Conservation (phyloP, 2,113 vertebrate species). For the Steatornis caripensis region DNA sequence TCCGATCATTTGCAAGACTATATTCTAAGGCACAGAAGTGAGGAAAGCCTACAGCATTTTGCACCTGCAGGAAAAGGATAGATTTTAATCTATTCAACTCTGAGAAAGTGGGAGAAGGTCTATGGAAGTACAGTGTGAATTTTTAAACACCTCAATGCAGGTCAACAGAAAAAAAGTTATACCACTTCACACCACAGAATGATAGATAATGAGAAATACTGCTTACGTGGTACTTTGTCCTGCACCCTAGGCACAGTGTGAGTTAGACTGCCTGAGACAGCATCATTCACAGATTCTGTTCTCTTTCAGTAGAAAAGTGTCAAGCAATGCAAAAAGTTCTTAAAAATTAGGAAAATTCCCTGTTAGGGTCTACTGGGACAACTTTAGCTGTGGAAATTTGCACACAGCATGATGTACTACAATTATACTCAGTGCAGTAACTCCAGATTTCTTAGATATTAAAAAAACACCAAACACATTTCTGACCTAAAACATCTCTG, state of each 20-base stretch:
- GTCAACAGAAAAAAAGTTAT: not conserved
- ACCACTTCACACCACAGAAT: not conserved
- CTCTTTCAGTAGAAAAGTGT: not conserved
- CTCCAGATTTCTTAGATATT: not conserved
- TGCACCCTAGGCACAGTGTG: fast-evolving
- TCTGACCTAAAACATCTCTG: not conserved
- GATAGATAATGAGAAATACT: not conserved
- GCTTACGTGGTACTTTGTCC: not conserved
- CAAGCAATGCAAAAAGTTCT: not conserved
- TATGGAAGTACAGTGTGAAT: not conserved
- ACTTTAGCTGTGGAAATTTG: not conserved
- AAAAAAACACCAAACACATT: not conserved
- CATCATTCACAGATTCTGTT: not conserved
- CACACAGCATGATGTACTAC: not conserved
- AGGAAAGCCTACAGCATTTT: not conserved
- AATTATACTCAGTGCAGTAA: not conserved
- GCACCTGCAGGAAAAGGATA: not conserved
- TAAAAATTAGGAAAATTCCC: not conserved
- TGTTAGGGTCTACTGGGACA: not conserved
- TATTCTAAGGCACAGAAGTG: not conserved
- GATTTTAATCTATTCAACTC: not conserved
- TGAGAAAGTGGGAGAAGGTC: not conserved
- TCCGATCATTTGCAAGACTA: not conserved
- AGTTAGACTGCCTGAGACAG: not conserved
- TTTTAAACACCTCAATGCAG: not conserved